Evolutionary conservation across 2,888 invertebrate genomes (phyloP).

Genomic region (Leucozona laternaria): DNA sequence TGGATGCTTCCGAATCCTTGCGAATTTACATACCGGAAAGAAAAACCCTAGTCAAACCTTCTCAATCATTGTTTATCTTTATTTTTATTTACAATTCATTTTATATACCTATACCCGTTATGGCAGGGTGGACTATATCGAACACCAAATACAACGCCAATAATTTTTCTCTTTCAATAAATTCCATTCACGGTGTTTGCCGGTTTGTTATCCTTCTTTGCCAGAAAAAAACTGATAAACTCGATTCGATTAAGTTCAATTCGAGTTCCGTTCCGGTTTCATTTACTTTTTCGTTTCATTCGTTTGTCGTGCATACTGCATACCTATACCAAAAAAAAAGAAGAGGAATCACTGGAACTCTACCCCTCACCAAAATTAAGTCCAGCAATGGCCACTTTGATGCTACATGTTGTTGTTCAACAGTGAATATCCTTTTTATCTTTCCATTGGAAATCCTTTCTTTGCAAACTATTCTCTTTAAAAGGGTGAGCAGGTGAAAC

Average conservation of each 20-base stretch:
- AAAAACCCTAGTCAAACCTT: not conserved
- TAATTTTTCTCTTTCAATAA: conserved; percentile 8
- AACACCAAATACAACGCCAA: conserved; percentile 5
- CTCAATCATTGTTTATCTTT: conserved; percentile 10
- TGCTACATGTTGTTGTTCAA: conserved; percentile 40
- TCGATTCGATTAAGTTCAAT: conserved; percentile 1
- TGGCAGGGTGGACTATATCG: not conserved
- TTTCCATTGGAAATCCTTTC: not conserved
- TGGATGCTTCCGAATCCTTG: not conserved
- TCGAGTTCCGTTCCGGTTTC: not conserved
- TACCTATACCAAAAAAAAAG: not conserved
- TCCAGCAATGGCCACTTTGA: conserved; percentile 51
- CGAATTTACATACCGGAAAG: not conserved
- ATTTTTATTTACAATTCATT: conserved; percentile 56
- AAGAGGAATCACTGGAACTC: not conserved
- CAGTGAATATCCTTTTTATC: conserved; percentile 39
- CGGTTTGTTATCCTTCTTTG: not conserved
- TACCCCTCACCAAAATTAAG: not conserved
- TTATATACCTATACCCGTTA: conserved; percentile 23
- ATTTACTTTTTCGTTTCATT: not conserved
- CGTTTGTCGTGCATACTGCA: not conserved
- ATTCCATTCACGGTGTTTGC: not conserved
- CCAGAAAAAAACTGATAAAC: conserved; percentile 20
- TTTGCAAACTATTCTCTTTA: not conserved
- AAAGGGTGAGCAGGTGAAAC: not conserved